These are phyloP conservation scores for Pelobates fuscus DNA, from an alignment of 2,113 vertebrate genomes.

Conservation along the genomic window DNA sequence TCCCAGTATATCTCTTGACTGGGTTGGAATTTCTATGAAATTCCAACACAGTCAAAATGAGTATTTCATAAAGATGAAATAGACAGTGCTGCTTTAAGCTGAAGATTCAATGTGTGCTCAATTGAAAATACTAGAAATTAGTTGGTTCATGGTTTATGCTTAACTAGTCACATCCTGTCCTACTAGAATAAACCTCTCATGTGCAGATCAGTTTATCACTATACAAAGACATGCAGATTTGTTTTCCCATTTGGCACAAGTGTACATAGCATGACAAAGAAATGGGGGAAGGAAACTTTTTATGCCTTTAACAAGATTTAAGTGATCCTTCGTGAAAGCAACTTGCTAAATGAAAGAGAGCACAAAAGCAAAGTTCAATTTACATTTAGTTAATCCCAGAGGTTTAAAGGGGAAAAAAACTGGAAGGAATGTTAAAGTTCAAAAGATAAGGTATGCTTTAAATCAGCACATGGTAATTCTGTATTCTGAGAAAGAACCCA, in stretches of 20 bases:
- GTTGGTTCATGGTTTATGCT: no score
- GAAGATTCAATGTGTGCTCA: no score
- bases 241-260: conserved; percentile 20
- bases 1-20: no score
- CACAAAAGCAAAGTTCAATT: conserved; percentile 35
- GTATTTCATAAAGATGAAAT: no score
- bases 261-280: neutral
- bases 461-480: conserved; percentile 35
- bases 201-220: conserved; percentile 9
- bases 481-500: conserved; percentile 13
- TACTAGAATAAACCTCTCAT: neutral
- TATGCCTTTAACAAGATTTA: neutral
- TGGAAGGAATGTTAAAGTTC: conserved; percentile 11
- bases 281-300: conserved; percentile 7
- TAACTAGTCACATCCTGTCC: neutral
- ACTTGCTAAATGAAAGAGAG: conserved; percentile 13
- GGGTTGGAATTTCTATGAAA: no score
- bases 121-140: no score
- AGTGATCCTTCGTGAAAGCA: conserved; percentile 6
- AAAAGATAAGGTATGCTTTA: conserved; percentile 36
- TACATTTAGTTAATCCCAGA: conserved; percentile 34
- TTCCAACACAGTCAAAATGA: no score
- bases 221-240: conserved; percentile 5
- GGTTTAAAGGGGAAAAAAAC: conserved; percentile 3
- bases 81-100: no score